Evolutionary conservation across 2,888 invertebrate species (phyloP).

Genomic region (Lacanobia oleracea): DNA sequence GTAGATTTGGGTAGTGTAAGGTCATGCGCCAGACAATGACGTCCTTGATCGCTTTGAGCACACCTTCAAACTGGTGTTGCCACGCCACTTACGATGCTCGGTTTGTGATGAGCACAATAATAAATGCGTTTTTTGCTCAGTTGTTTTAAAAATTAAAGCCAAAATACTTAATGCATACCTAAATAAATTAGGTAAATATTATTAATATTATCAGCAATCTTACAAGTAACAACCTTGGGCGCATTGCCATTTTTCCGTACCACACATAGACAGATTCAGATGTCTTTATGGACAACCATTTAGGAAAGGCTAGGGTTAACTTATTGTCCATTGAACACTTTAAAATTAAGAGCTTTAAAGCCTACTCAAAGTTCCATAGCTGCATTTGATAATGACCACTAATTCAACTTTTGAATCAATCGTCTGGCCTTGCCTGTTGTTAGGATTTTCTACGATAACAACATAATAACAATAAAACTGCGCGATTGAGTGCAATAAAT

Average conservation of each 20-base stretch:
- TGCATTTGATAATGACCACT: conserved; percentile 17
- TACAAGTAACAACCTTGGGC: not conserved
- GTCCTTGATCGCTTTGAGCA: conserved; percentile 58
- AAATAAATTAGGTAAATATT: too few species aligned
- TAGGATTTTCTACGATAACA: conserved; percentile 49
- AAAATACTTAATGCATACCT: too few species aligned
- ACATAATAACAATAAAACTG: conserved; percentile 47
- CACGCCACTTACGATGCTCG: conserved; percentile 7
- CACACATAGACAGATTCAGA: not conserved
- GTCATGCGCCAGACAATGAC: conserved; percentile 45
- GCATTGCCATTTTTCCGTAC: conserved; percentile 1
- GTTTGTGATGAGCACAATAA: not conserved
- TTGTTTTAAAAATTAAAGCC: not conserved
- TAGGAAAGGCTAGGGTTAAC: not conserved
- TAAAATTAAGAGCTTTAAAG: too few species aligned
- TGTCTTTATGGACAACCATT: not conserved
- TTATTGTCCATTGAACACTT: not conserved
- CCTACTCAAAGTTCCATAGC: not conserved
- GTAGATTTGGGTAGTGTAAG: conserved; percentile 24
- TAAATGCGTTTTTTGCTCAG: not conserved
- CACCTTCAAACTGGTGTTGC: conserved; percentile 20
- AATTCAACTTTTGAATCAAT: conserved; percentile 24
- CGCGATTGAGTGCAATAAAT: conserved; percentile 36
- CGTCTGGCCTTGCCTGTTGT: conserved; percentile 43
- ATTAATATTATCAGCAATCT: not conserved